Base-by-base conservation (phyloP, 2,888 invertebrate species). In the Chaetogeoica ovagalla region DNA sequence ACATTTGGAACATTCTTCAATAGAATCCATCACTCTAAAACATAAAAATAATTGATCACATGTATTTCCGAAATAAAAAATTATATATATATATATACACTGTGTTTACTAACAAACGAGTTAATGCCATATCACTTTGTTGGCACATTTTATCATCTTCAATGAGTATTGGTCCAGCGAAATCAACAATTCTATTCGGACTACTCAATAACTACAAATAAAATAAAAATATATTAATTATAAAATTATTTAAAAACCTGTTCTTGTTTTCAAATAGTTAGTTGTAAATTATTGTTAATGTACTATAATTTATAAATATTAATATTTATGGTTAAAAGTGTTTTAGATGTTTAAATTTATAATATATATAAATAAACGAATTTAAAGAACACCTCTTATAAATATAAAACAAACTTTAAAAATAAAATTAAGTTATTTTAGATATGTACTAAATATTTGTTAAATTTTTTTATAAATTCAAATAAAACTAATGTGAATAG, bases 1-100 rank as follows among this genome's bases (percentile, higher is more conserved):
- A 83, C 92, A 92, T 83, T 92, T 91, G n/a, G 95, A 93, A 82
- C 95, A 94, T 87, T 97, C 96, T 87, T 96, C 95, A 86, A 96
- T 93, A 0, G 95, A 94, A 85, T 97, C 96, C 90, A 96, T 94
- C 84, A 95, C 92, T 84, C 96, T 94, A 84, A 23, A 86, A 86
- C 30, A 73, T 43, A 23, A 60, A 30, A 48, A 48, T n/a, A 73
- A 63, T 55, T 52, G n/a, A 23, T 62, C 30, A 59, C 30, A 59
- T 15, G 37, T 7, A 57, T 57, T 21, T 70, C 5, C 6, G 2
- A 11, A 62, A 23, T 7, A 63, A 63, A 63, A 43, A 11, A 43
- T 23, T 11, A 57, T n/a, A 62, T 8, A 52, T 17, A n/a, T 69
- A 71, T n/a, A n/a, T n/a, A n/a, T n/a, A 70, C 11, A 1, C 62